These are phyloP conservation scores for Reticulitermes lucifugus DNA, from an alignment of 2,888 invertebrate genomes.

Conservation along the genomic window DNA sequence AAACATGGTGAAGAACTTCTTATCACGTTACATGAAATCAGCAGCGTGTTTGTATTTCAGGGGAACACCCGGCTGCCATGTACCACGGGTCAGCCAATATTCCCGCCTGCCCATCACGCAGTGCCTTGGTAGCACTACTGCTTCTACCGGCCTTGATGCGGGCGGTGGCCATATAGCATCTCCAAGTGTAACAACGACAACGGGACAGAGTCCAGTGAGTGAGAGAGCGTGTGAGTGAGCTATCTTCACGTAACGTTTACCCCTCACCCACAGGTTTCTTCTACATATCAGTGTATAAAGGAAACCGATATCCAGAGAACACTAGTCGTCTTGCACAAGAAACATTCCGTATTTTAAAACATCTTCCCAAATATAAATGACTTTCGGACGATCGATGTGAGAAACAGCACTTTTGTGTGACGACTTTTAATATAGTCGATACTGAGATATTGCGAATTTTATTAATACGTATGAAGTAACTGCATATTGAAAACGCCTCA, in stretches of 20 bases:
- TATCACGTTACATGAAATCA: no score
- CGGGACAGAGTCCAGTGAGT: neutral
- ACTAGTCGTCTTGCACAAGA: neutral
- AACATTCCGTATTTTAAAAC: neutral
- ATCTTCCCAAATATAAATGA: neutral
- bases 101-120: neutral
- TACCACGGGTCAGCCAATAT: conserved; percentile 47
- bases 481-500: no score
- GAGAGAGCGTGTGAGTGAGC: neutral
- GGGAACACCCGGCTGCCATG: conserved; percentile 52
- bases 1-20: no score
- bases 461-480: no score
- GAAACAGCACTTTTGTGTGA: neutral
- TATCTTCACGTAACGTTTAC: neutral
- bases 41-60: conserved; percentile 30
- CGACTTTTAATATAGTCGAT: neutral
- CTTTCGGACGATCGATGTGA: neutral
- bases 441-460: no score
- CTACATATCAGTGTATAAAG: conserved; percentile 10
- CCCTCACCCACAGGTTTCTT: neutral
- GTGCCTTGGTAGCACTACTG: conserved; percentile 32
- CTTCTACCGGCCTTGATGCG: neutral
- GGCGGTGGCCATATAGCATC: neutral
- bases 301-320: neutral
- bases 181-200: neutral